Evolutionary conservation across 2,888 invertebrate genomes (phyloP), one percentile per base, ranked within the genome.

Genomic region (Spodoptera exigua): DNA sequence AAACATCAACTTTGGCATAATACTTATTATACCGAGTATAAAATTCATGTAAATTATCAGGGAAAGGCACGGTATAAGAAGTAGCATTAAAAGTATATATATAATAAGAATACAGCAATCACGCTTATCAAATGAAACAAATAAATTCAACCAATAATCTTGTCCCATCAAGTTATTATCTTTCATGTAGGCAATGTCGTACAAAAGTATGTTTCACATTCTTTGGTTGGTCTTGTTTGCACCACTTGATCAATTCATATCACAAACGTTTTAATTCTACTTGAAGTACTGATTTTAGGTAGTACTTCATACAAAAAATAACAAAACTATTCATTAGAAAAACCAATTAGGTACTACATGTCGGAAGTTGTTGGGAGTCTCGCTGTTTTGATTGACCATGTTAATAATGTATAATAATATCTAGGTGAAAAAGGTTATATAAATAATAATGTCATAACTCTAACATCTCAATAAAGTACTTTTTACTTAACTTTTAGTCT

Each of bases 51-150:
- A 44, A 49, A 61, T 36, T 53, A 63, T 58, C 17, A 40, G 18
- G 46, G 37, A 49, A 70, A 73, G 62, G 70, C 67, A 70, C 70
- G 51, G 40, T 56, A 65, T 35, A 66, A 51, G 41, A 59, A 54
- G 41, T 59, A 57, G 62, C 58, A 66, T 13, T 47, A 56, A 51
- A 48, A 51, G 37, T 47, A 58, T 43, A 56, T 43, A 56, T 53
- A 57, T 4, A 32, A 65, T 53, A 18, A 3, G 14, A n/a, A 36
- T 21, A 53, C 32, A 17, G 14, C 16, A 49, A 34, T 37, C 34
- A 64, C 37, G 21, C 37, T 63, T 35, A 51, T 39, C 7, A 43
- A 66, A 47, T 45, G 9, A 12, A 62, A 39, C 27, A 37, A 52
- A 44, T 57, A 46, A 41, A 37, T 52, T 39, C 21, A 2, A 14